Base-by-base conservation (phyloP, 2,888 invertebrate species). In the Aradus depressus region DNA sequence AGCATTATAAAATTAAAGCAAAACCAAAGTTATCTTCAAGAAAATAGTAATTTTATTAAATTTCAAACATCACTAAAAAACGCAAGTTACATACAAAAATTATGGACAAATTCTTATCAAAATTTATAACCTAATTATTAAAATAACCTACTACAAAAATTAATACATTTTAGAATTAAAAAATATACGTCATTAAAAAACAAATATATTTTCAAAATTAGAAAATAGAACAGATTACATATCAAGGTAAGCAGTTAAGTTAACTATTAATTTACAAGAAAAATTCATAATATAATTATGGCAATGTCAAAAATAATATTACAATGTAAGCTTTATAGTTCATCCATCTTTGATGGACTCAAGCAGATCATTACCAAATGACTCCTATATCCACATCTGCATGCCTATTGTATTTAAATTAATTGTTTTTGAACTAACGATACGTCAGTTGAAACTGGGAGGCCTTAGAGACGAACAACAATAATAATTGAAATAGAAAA, bases 61-160 rank as follows among this genome's bases (percentile, higher is more conserved):
- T n/a, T n/a, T n/a, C n/a, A n/a, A n/a, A n/a, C n/a, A n/a, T n/a
- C n/a, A n/a, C n/a, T n/a, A n/a, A n/a, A n/a, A n/a, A n/a, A n/a
- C n/a, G n/a, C n/a, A n/a, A n/a, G n/a, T n/a, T n/a, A n/a, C n/a
- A n/a, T n/a, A n/a, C n/a, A n/a, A n/a, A n/a, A n/a, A n/a, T n/a
- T n/a, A n/a, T n/a, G n/a, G n/a, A n/a, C n/a, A n/a, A n/a, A n/a
- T n/a, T n/a, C n/a, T n/a, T n/a, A n/a, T n/a, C n/a, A n/a, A 3
- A 23, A 32, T 31, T 16, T 49, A 41, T 49, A 49, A 49, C 49
- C 49, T 49, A 49, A 41, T 32, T 32, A 26, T 16, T 22, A 28
- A 44, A 49, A 49, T 49, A 49, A 49, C 49, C 49, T 49, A 49
- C 49, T 49, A 41, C 39, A 49, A 49, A 47, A 32, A 37, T 37